phyloP scores from a whole-genome alignment of 2,113 vertebrate genomes.

The Calypte anna region DNA sequence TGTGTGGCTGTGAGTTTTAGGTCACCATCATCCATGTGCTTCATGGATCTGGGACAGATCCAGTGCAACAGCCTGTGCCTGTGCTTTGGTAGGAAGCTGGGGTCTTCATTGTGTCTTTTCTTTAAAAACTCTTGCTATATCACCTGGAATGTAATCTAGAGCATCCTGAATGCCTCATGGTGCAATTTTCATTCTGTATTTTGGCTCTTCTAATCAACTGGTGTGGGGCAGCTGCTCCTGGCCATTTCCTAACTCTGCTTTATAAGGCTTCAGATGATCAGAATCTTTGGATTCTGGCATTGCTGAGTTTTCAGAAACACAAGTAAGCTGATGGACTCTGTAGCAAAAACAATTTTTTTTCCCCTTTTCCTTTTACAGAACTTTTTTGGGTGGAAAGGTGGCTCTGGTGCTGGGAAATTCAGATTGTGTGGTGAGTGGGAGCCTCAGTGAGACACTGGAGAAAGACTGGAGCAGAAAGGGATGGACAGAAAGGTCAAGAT shows the following conservation, averaged over 20 bases:
- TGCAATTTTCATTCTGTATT: too few species aligned
- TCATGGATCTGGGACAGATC: background rate
- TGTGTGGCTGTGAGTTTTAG: background rate
- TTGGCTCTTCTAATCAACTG: background rate
- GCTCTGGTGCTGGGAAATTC: background rate
- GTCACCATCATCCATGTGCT: background rate
- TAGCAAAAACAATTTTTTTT: background rate
- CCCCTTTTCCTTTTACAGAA: background rate
- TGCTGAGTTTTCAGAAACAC: background rate
- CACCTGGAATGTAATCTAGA: too few species aligned
- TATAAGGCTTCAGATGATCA: background rate
- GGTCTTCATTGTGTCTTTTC: background rate
- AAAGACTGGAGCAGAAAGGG: background rate
- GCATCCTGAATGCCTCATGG: background rate
- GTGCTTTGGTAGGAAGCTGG: background rate
- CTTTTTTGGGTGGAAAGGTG: background rate
- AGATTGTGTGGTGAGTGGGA: background rate
- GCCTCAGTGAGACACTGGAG: background rate
- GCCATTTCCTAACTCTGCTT: background rate
- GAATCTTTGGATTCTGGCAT: background rate
- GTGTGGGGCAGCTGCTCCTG: background rate
- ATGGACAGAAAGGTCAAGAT: background rate
- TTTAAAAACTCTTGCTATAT: background rate
- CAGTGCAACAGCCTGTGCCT: fast-evolving
- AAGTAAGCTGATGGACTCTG: background rate